These are phyloP conservation scores for Cardiocondyla obscurior DNA, from an alignment of 1,140 invertebrate genomes.

Conservation along the genomic window DNA sequence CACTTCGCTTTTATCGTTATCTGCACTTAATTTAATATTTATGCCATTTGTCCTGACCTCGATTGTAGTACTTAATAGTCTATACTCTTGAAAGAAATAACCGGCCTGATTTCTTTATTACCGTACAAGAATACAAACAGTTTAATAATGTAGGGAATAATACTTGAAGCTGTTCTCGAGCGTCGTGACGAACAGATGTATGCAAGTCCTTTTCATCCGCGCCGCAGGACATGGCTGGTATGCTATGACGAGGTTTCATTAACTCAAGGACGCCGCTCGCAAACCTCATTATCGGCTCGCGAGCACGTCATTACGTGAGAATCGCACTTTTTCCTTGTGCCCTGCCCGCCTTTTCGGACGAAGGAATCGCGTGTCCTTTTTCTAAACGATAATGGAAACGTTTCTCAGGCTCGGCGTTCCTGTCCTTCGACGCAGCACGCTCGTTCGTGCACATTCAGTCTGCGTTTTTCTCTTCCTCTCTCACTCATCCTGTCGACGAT, in stretches of 20 bases:
- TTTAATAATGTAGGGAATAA: background rate
- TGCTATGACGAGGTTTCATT: conserved; percentile 49
- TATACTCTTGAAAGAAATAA: background rate
- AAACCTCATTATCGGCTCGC: conserved; percentile 52
- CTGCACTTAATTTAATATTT: conserved; percentile 4
- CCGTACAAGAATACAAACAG: background rate
- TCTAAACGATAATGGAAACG: conserved; percentile 46
- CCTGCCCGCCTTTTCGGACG: conserved; percentile 5
- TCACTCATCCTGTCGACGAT: background rate
- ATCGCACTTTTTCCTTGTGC: conserved; percentile 33
- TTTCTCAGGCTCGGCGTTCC: conserved; percentile 32
- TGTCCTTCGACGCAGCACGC: conserved; percentile 32
- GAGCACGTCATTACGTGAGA: conserved; percentile 35
- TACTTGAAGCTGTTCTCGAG: background rate
- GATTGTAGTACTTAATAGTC: background rate
- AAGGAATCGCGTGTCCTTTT: conserved; percentile 34
- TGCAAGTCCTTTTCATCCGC: conserved; percentile 21
- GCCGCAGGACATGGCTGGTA: conserved; percentile 1
- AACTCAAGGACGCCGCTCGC: conserved; percentile 53
- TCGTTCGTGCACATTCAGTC: background rate
- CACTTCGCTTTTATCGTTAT: background rate
- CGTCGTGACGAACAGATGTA: conserved; percentile 21
- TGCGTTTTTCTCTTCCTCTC: background rate
- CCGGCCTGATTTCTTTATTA: background rate
- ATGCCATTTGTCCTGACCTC: background rate